phyloP scores from a whole-genome alignment of 2,797 vertebrate genomes.

The Botia kubotai region DNA sequence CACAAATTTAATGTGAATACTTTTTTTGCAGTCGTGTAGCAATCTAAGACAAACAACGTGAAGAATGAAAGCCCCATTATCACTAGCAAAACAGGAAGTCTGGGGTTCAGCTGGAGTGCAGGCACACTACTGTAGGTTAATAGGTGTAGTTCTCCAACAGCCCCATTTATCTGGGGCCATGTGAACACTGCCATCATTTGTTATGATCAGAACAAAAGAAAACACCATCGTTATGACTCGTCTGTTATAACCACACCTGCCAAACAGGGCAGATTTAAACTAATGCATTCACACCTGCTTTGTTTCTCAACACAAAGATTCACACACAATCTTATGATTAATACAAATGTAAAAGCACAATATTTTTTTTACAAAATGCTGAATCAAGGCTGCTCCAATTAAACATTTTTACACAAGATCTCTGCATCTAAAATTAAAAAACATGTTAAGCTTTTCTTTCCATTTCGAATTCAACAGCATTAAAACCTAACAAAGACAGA shows the following conservation, averaged over 20 bases:
- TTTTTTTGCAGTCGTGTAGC: constrained; percentile 58
- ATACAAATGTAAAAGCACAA: too few species aligned
- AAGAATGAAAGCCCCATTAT: constrained; percentile 76
- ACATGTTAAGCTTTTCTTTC: not conserved
- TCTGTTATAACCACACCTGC: constrained; percentile 70
- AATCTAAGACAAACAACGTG: constrained; percentile 71
- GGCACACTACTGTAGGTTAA: constrained; percentile 86
- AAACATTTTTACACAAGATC: too few species aligned
- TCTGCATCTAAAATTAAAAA: too few species aligned
- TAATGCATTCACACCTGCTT: constrained; percentile 67
- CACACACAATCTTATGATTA: not conserved
- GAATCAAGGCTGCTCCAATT: too few species aligned
- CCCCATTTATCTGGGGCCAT: constrained; percentile 73
- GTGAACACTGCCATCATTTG: constrained; percentile 73
- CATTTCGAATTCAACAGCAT: constrained; percentile 2
- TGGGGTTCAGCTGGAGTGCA: constrained; percentile 80
- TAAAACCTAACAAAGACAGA: constrained; percentile 32
- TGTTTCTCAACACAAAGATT: constrained; percentile 55
- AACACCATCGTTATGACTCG: constrained; percentile 79
- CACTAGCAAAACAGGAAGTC: constrained; percentile 82
- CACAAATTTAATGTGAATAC: constrained; percentile 16
- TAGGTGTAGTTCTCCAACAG: constrained; percentile 76
- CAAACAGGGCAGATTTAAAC: constrained; percentile 72
- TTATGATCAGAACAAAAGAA: constrained; percentile 81
- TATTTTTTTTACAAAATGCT: too few species aligned